A percentile compares a stretch with the other conserved stretches of the same genome.
These are phyloP conservation scores for Eupithecia pulchellata DNA, from an alignment of 2,888 invertebrate genomes.

Conservation along the genomic window DNA sequence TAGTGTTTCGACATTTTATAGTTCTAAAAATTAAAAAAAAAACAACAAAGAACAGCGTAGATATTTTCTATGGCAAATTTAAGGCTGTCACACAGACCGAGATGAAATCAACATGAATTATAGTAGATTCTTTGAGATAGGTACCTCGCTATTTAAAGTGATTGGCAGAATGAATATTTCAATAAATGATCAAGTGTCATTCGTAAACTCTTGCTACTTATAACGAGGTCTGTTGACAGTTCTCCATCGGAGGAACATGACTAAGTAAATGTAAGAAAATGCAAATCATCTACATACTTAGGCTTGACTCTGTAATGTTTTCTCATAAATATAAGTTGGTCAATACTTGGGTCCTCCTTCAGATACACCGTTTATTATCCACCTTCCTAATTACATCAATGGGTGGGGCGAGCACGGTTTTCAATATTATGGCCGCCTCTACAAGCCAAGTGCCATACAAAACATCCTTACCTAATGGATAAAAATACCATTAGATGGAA, in stretches of 20 bases:
- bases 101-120: not conserved
- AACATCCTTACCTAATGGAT: too few species aligned
- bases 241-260: not conserved
- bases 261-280: not conserved
- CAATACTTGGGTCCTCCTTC: not conserved
- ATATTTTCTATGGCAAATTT: not conserved
- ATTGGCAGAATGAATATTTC: not conserved
- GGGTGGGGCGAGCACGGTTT: too few species aligned
- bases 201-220: not conserved
- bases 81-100: not conserved
- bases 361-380: not conserved
- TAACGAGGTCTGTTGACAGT: conserved; percentile 1
- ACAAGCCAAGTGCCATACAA: too few species aligned
- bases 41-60: not conserved
- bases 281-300: not conserved
- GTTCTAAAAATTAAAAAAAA: not conserved
- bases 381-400: too few species aligned
- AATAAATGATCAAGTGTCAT: not conserved
- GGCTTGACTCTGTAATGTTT: not conserved
- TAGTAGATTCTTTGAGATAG: not conserved
- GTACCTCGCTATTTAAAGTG: not conserved
- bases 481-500: too few species aligned
- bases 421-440: too few species aligned
- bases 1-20: not conserved
- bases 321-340: not conserved